Percentiles rank a stretch among this genome's conserved stretches.
Conservation (phyloP, 2,888 invertebrate species). For the Patella pellucida region DNA sequence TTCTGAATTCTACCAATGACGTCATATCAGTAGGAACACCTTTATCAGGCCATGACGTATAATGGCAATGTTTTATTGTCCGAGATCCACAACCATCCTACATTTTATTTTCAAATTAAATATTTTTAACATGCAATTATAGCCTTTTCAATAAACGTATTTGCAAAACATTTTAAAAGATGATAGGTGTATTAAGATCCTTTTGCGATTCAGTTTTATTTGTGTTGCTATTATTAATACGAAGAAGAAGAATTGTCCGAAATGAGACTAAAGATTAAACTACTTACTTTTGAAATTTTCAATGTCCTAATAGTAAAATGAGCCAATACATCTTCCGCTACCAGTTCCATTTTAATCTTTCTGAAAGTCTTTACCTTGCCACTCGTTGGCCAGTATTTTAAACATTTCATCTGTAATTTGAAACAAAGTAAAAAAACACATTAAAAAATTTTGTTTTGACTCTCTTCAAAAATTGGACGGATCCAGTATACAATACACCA, state of each 20-base stretch:
- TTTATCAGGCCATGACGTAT: slow-evolving; percentile 65
- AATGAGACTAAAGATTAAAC: too few relatives aligned
- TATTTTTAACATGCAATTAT: background rate
- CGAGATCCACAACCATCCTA: slow-evolving; percentile 8
- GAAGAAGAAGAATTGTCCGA: too few relatives aligned
- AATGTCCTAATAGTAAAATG: slow-evolving; percentile 50
- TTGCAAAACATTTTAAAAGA: too few relatives aligned
- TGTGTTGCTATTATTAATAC: too few relatives aligned
- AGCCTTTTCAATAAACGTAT: too few relatives aligned
- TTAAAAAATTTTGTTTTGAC: too few relatives aligned
- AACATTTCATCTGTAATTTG: slow-evolving; percentile 48
- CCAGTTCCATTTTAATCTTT: slow-evolving; percentile 38
- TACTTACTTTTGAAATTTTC: slow-evolving; percentile 36
- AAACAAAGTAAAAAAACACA: too few relatives aligned
- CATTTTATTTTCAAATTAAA: background rate
- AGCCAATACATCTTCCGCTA: slow-evolving; percentile 44
- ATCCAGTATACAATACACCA: too few relatives aligned
- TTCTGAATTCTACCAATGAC: slow-evolving; percentile 55
- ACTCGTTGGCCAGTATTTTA: slow-evolving; percentile 54
- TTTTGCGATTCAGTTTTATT: too few relatives aligned
- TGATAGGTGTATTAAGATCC: too few relatives aligned
- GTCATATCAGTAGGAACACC: slow-evolving; percentile 50
- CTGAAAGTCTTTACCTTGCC: slow-evolving; percentile 38
- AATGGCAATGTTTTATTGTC: slow-evolving; percentile 57
- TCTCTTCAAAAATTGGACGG: too few relatives aligned